A percentile compares a stretch with the other conserved stretches of the same genome.
These are phyloP conservation scores for Tringa solitaria DNA, from an alignment of 2,113 vertebrate species.

Conservation along the genomic window DNA sequence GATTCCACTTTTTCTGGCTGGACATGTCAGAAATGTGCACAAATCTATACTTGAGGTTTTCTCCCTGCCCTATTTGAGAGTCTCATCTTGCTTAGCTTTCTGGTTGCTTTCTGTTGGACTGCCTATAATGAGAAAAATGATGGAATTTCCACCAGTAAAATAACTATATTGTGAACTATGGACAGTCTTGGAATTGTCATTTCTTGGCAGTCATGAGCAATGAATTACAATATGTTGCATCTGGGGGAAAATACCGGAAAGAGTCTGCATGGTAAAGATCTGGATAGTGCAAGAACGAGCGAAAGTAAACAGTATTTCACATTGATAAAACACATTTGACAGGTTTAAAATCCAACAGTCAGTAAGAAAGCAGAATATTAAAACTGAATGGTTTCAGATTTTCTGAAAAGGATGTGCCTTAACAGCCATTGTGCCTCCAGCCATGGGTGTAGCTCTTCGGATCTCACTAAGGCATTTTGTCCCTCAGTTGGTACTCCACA, in stretches of 20 bases:
- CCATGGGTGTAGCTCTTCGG: neutral
- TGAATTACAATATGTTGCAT: neutral
- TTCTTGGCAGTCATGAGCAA: neutral
- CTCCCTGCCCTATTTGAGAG: neutral
- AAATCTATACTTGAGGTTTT: neutral
- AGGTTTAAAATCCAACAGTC: neutral
- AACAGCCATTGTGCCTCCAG: neutral
- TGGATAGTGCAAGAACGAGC: neutral
- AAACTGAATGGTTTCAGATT: neutral
- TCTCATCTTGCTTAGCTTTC: neutral
- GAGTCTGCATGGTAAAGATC: neutral
- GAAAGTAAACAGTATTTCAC: slow-evolving; percentile 13
- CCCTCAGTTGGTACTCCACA: neutral
- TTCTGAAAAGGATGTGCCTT: neutral
- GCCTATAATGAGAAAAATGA: neutral
- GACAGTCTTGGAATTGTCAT: neutral
- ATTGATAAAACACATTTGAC: neutral
- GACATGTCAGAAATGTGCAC: neutral
- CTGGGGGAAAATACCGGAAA: neutral
- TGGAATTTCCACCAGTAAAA: neutral
- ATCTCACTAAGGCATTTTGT: neutral
- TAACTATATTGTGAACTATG: neutral
- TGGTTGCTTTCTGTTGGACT: neutral
- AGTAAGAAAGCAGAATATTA: neutral
- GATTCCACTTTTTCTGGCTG: neutral